Percentiles rank a stretch among this genome's conserved stretches.
Evolutionary conservation across 2,113 vertebrate species (phyloP).

Genomic region (Pavo muticus): DNA sequence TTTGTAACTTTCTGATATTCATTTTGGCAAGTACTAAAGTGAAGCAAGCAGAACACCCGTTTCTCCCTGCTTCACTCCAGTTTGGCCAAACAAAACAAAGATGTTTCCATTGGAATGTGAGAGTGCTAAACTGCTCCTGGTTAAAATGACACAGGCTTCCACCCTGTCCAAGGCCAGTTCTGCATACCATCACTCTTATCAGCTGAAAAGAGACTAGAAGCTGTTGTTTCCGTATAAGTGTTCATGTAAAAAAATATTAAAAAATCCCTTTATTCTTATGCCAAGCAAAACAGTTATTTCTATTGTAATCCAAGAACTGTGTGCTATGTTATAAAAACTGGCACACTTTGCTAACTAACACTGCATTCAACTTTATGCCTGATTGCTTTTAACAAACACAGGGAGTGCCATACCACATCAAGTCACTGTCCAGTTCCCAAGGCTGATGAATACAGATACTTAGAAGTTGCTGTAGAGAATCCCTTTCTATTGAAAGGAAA

Average conservation of each 20-base stretch:
- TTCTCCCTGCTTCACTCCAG: not conserved
- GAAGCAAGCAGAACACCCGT: not conserved
- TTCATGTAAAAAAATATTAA: not conserved
- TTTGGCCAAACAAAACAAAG: constrained; percentile 60
- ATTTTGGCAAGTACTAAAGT: not conserved
- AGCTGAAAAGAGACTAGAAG: constrained; percentile 55
- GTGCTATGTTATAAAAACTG: not conserved
- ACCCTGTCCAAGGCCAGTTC: not conserved
- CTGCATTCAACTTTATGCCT: not conserved
- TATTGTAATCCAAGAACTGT: constrained; percentile 48
- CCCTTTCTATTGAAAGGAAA: constrained; percentile 6
- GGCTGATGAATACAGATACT: not conserved
- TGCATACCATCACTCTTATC: constrained; percentile 51
- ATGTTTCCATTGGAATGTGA: constrained; percentile 53
- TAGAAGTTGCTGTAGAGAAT: not conserved
- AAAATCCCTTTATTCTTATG: constrained; percentile 43
- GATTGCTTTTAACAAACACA: not conserved
- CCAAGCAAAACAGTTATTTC: constrained; percentile 72
- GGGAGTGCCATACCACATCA: not conserved
- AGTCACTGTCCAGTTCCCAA: constrained; percentile 4
- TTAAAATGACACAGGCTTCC: constrained; percentile 16
- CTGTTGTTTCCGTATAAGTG: constrained; percentile 42
- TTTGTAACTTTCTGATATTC: constrained; percentile 15
- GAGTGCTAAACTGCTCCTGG: not conserved
- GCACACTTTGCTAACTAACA: not conserved